phyloP scores from a whole-genome alignment of 2,888 invertebrate genomes.

The Hyles lineata region DNA sequence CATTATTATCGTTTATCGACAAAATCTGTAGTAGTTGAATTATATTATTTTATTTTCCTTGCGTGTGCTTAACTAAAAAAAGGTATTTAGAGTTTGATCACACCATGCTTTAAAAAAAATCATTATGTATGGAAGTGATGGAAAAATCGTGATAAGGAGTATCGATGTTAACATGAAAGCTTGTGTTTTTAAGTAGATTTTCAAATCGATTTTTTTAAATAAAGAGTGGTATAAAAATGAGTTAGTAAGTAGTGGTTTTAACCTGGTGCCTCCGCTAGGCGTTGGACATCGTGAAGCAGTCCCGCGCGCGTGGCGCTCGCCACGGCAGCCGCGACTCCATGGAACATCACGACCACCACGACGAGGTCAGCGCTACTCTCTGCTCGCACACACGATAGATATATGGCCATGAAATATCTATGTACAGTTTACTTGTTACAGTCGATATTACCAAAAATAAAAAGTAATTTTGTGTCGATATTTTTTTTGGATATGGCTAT shows the following conservation, averaged over 20 bases:
- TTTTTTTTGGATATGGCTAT: not conserved
- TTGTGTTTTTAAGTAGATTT: too few species aligned
- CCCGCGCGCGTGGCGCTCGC: conserved; percentile 90
- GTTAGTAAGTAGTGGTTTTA: not conserved
- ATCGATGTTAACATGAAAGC: too few species aligned
- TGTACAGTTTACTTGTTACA: too few species aligned
- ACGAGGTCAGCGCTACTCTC: conserved; percentile 85
- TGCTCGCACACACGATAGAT: not conserved
- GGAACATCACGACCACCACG: conserved; percentile 89
- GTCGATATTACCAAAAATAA: too few species aligned
- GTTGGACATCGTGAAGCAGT: conserved; percentile 96
- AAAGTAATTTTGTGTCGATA: not conserved
- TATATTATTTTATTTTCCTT: not conserved
- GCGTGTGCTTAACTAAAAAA: not conserved
- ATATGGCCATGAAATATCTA: not conserved
- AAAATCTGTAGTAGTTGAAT: too few species aligned
- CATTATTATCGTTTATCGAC: not conserved
- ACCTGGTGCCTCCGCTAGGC: conserved; percentile 84
- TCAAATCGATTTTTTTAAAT: not conserved
- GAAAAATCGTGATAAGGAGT: too few species aligned
- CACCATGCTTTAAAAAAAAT: too few species aligned
- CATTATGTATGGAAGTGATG: too few species aligned
- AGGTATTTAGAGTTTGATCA: not conserved
- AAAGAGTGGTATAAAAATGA: not conserved
- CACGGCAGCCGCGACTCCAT: conserved; percentile 89